Evolutionary conservation across 1,140 invertebrate species (phyloP).

Genomic region (Drosophila kepulauana): DNA sequence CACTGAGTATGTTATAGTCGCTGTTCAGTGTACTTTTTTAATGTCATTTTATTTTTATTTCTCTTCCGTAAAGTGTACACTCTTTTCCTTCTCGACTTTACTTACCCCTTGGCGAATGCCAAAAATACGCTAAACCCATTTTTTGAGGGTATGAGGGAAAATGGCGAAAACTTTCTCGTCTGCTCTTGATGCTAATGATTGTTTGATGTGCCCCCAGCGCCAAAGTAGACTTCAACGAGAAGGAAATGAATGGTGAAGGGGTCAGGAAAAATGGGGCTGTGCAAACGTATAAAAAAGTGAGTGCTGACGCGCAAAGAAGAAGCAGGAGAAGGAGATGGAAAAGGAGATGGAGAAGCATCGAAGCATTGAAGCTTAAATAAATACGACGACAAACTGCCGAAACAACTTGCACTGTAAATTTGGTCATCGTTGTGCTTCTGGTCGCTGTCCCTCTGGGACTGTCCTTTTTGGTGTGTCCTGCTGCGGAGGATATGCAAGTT

Average conservation of each 20-base stretch:
- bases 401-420: constrained; percentile 55
- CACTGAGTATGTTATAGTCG: constrained; percentile 6
- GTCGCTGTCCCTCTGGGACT: constrained; percentile 17
- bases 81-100: background rate
- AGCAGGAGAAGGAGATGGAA: too few relatives aligned
- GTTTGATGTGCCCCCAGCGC: constrained; percentile 61
- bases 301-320: constrained; percentile 6
- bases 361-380: constrained; percentile 61
- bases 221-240: constrained; percentile 20
- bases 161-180: constrained; percentile 62
- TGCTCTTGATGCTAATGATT: constrained; percentile 71
- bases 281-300: constrained; percentile 11
- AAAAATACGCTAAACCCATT: constrained; percentile 18
- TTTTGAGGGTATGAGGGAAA: constrained; percentile 6
- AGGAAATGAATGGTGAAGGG: constrained; percentile 9
- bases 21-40: background rate
- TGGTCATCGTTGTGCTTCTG: constrained; percentile 36
- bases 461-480: constrained; percentile 32
- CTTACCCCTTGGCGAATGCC: constrained; percentile 7
- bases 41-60: constrained; percentile 21
- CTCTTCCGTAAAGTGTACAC: background rate
- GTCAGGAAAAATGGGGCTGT: background rate
- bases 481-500: constrained; percentile 65
- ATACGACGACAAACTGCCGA: constrained; percentile 63
- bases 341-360: constrained; percentile 9